Base-by-base conservation (phyloP, 2,888 invertebrate species). In the Stenichneumon culpator region DNA sequence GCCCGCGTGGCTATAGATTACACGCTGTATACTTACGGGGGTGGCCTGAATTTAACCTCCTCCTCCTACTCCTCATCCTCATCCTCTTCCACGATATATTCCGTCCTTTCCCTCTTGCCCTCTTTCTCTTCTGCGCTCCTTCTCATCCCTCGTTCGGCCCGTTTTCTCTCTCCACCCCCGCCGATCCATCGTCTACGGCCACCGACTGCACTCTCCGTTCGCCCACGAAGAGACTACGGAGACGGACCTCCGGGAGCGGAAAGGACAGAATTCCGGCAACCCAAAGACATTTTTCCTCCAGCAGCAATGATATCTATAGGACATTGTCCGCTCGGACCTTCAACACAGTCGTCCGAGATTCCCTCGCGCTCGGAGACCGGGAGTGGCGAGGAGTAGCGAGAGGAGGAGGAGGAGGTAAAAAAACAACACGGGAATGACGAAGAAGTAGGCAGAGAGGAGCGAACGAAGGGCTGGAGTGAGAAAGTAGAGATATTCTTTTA, bases 11-110 rank as follows among this genome's bases (percentile, higher is more conserved):
- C 86, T 91, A 89, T 90, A 90, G 87, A 91, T 92, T 92, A 91
- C 91, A 90, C 87, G 89, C 88, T 89, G 90, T 91, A 89, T 90
- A 90, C 90, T 91, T 90, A 90, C 90, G 89, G 90, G 90, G 90
- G 86, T 92, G 92, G 91, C 92, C 91, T 92, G 90, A 91, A 92
- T 92, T 91, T 90, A 92, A 90, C 91, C 91, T 89, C 89, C 87
- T 79, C 72, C 72, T 25, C 54, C 36, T 1, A 7, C 36, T 57
- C 69, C 52, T 57, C 80, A 28, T 54, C 60, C 73, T 81, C 83
- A 50, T 68, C 60, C 47, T 65, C 81, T 83, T 87, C 80, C 63
- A 77, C 79, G 79, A 84, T 70, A 75, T 86, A 77, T 57, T 84
- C 80, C 28, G 25, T 63, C 80, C 73, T 79, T 81, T 82, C 83